Evolutionary conservation across 2,113 vertebrate species (phyloP), one percentile per base, ranked within the genome.

Genomic region (Sardina pilchardus): DNA sequence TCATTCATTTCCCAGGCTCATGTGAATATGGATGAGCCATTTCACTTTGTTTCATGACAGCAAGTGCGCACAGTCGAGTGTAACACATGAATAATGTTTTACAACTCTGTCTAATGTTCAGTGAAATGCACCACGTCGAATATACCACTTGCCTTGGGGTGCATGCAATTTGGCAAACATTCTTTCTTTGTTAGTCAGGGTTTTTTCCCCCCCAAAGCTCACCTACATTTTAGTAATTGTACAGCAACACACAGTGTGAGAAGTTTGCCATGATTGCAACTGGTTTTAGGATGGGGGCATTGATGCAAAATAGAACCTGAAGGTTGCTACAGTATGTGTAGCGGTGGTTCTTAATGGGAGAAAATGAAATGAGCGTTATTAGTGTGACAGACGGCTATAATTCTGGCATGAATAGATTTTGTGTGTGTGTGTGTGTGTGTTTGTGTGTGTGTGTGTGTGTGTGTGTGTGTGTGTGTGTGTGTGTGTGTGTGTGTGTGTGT

Each of bases 401-500:
- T 71, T 71, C 7, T 34, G 63, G 63, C n/a, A 34, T 19, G 2
- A 14, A 86, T 67, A 34, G 84, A 39, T 86, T 56, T 26, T 56
- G 44, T 87, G 53, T 47, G 30, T 82, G 81, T 82, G 85, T 19
- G 8, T 75, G 53, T 86, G 84, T 83, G 81, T 39, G 75, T 84
- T 78, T 85, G 34, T 21, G 36, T 87, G 26, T n/a, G 50, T 85
- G 75, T 80, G 63, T 88, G 84, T 47, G 30, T 81, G 50, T 47
- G 39, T 84, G 85, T 39, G 88, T 85, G 81, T 88, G 80, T 81
- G 14, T 87, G 43, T 34, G 36, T 59, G 50, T 44, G 34, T 19
- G 50, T 85, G 89, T 92, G 85, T 91, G 87, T 87, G 88, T 85
- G 78, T 82, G 45, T 84, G 50, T 83, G 39, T 83, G 81, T 82